Base-by-base conservation (phyloP, 1,140 invertebrate species). In the Magallana angulata region DNA sequence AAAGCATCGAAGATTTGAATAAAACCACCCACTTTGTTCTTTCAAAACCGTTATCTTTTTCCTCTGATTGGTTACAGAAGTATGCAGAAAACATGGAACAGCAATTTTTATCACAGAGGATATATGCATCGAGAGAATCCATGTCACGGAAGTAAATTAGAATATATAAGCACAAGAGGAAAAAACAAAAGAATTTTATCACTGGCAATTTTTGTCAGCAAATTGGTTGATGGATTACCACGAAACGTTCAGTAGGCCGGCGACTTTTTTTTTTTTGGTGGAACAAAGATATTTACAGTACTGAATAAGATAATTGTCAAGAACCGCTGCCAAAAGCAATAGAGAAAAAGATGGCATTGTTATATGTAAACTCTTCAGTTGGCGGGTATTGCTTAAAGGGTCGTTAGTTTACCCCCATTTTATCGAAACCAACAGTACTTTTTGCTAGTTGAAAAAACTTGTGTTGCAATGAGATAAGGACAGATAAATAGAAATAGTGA, bases 81-180 rank as follows among this genome's bases (percentile, higher is more conserved):
- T 64, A 64, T 64, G 60, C 60, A 64, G 36, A 30, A 76, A 76
- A 76, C 8, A 76, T 76, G 60, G n/a, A 62, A 62, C 60, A 8
- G 68, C 18, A 76, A 24, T 76, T 76, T 62, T 62, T 62, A 62
- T 62, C 18, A 76, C 12, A 76, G 68, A 24, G 68, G 11, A 76
- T 76, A 30, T 30, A 30, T 36, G 68, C 18, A 71, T 11, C 68
- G 30, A 30, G 24, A 68, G 8, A n/a, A 68, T 18, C 64, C 4
- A 62, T 12, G 60, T 62, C 14, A n/a, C n/a, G 8, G 24, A 68
- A 71, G 2, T 30, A 12, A 11, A 14, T 12, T 48, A 48, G 36
- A 48, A 48, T 48, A 48, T 48, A 48, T 48, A 48, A 48, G 36
- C 36, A 48, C 36, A 48, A 48, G 36, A 48, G 36, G 5, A 48